Evolutionary conservation across 2,113 vertebrate species (phyloP).

Genomic region (Murina feae): DNA sequence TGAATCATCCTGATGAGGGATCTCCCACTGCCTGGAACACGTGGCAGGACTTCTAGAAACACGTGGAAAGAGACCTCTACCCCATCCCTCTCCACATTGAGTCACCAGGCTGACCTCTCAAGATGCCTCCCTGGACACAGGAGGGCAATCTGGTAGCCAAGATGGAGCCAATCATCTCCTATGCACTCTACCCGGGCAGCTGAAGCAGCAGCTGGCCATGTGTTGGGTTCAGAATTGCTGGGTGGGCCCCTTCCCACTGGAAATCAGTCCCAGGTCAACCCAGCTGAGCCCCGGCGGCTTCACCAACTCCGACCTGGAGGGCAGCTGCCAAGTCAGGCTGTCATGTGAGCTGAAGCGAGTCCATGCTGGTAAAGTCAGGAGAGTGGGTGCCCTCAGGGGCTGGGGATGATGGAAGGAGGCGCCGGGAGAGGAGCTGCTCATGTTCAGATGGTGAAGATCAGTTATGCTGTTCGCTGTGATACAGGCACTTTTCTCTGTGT

Average conservation of each 20-base stretch:
- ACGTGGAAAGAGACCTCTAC: neutral
- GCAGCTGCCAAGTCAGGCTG: neutral
- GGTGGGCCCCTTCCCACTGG: neutral
- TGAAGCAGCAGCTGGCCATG: neutral
- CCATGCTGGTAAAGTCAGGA: neutral
- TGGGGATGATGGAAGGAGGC: neutral
- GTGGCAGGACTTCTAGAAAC: slow-evolving; percentile 24
- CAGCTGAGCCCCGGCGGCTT: neutral
- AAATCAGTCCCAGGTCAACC: neutral
- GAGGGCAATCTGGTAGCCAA: neutral
- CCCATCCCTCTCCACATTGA: neutral
- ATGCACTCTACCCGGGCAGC: neutral
- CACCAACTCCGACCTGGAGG: neutral
- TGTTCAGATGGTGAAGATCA: neutral
- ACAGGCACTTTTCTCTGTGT: neutral
- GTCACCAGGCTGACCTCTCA: neutral
- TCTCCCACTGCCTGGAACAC: neutral
- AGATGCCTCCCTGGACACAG: neutral
- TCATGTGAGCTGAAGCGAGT: neutral
- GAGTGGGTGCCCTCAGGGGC: neutral
- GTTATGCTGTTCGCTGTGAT: neutral
- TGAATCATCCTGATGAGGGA: slow-evolving; percentile 29
- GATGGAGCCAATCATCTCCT: neutral
- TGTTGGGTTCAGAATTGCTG: neutral
- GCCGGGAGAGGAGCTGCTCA: fast-evolving